Evolutionary conservation across 2,888 invertebrate genomes (phyloP), one percentile per base, ranked within the genome.

Genomic region (Notodonta dromedarius): DNA sequence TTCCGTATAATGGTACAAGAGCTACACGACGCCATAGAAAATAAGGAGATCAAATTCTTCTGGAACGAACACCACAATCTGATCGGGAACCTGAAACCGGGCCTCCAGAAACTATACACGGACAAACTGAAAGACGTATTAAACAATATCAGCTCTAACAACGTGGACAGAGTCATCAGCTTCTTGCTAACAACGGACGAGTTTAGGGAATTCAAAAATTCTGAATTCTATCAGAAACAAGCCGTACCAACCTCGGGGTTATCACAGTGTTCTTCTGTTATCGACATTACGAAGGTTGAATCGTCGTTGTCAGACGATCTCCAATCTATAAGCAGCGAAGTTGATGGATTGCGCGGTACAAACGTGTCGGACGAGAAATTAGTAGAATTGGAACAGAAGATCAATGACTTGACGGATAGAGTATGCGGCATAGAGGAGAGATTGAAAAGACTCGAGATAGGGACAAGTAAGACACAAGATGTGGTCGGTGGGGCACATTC

Each of bases 31-130:
- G 89, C 90, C 0, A 67, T 92, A 9, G 67, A 76, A 24, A 66
- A 73, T 0, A 87, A 86, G 59, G 78, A 78, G 6, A 92, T 92
- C 13, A 84, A 78, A 0, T 92, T 88, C 75, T 92, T 84, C 63
- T 92, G 92, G 92, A 82, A 92, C 50, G 63, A 82, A 12, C 73
- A 83, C 0, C 84, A 89, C 63, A 92, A 92, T 63, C 78, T 92
- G 12, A 86, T 92, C 0, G 84, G 79, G 1, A 75, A 84, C 8
- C 66, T 94, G 4, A 87, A 84, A 32, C 77, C 82, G 0, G 76
- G 78, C 0, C 68, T 87, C 0, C 80, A 86, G 51, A 78, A 78
- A 14, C 70, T 85, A 1, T 92, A 94, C 61, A 73, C 77, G 6
- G 84, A 85, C 5, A 87, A 84, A 62, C 65, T 94, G 48, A 86